These are phyloP conservation scores for Neotoma lepida DNA, from an alignment of 2,113 vertebrate species.

Conservation along the genomic window DNA sequence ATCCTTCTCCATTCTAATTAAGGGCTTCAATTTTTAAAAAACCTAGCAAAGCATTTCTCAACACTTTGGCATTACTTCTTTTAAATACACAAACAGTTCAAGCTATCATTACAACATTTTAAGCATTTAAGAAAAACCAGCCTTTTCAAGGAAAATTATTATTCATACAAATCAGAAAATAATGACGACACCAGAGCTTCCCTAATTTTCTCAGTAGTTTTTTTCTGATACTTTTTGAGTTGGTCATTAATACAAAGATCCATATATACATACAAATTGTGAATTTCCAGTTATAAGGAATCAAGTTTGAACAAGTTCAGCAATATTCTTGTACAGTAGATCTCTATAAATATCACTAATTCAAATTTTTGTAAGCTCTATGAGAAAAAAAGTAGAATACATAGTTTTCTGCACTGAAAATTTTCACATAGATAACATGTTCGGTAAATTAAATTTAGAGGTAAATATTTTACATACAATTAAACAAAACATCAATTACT, in stretches of 20 bases:
- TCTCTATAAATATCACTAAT: conserved; percentile 12
- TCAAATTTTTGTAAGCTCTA: conserved; percentile 32
- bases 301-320: conserved; percentile 41
- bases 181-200: neutral
- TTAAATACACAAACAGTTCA: conserved; percentile 12
- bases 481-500: neutral
- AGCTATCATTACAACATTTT: conserved; percentile 52
- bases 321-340: conserved; percentile 2
- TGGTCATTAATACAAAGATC: conserved; percentile 6
- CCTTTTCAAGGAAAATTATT: conserved; percentile 27
- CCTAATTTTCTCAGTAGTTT: conserved; percentile 22
- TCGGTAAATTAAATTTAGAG: conserved; percentile 50
- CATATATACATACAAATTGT: neutral
- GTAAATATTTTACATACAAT: conserved; percentile 34
- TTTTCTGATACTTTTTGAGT: conserved; percentile 44
- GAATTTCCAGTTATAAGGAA: conserved; percentile 24
- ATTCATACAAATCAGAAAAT: conserved; percentile 18
- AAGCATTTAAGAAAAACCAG: conserved; percentile 4
- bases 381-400: conserved; percentile 20
- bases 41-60: conserved; percentile 44
- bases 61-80: neutral
- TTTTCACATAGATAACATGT: neutral
- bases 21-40: conserved; percentile 25
- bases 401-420: conserved; percentile 45
- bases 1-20: conserved; percentile 35